phyloP scores from a whole-genome alignment of 2,113 vertebrate genomes.

The Colius striatus region DNA sequence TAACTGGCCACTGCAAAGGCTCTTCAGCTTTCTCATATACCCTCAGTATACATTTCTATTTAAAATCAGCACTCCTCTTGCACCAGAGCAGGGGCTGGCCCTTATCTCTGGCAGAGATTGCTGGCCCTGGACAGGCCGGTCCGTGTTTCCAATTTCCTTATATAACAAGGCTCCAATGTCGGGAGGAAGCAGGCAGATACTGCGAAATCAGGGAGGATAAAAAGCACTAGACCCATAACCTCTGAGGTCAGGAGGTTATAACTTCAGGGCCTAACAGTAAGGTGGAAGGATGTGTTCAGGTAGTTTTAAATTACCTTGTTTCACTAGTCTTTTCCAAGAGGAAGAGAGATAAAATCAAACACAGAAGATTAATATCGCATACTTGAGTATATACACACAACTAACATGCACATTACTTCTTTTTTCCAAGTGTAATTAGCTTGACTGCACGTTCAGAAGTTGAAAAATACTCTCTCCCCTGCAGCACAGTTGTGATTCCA shows the following conservation, averaged over 20 bases:
- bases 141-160: constrained; percentile 91
- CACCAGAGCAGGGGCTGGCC: constrained; percentile 76
- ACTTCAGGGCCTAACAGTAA: constrained; percentile 78
- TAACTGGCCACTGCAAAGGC: neutral
- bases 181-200: constrained; percentile 80
- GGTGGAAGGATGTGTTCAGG: constrained; percentile 82
- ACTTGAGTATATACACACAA: neutral
- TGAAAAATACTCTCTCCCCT: neutral
- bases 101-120: constrained; percentile 75
- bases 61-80: constrained; percentile 77
- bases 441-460: neutral
- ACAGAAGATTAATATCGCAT: constrained; percentile 1
- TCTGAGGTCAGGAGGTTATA: constrained; percentile 81
- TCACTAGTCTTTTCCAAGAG: constrained; percentile 67
- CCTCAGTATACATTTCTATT: constrained; percentile 44
- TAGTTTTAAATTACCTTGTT: constrained; percentile 78
- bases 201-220: constrained; percentile 79
- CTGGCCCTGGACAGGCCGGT: constrained; percentile 42
- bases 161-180: constrained; percentile 81
- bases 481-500: neutral
- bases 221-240: constrained; percentile 83
- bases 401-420: neutral
- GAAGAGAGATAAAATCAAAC: constrained; percentile 71
- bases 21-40: neutral
- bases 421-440: neutral